Evolutionary conservation across 2,113 vertebrate species (phyloP).

Genomic region (Prunella fulvescens): DNA sequence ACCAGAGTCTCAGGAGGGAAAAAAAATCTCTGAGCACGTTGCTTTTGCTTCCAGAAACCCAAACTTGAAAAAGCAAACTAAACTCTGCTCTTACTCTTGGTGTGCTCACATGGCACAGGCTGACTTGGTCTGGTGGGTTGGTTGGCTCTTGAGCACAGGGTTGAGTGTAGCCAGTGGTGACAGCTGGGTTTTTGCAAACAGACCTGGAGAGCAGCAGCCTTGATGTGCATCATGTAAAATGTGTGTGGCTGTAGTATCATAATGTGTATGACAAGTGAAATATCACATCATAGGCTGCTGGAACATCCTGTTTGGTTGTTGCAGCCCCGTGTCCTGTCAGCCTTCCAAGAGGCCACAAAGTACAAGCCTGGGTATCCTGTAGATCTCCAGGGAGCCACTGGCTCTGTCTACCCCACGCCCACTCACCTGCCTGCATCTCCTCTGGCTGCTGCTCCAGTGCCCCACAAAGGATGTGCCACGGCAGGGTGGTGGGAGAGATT

Average conservation of each 20-base stretch:
- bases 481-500: background rate
- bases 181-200: background rate
- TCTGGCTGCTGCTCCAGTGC: background rate
- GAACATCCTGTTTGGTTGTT: background rate
- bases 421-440: background rate
- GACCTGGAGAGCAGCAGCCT: background rate
- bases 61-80: background rate
- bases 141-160: rapidly evolving
- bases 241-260: background rate
- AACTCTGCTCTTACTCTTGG: background rate
- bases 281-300: background rate
- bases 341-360: background rate
- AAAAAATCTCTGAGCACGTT: background rate
- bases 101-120: rapidly evolving
- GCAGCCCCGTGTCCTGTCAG: background rate
- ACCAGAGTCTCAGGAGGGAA: conserved; percentile 19
- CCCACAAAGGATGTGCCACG: background rate
- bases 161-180: background rate
- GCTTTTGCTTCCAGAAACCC: conserved; percentile 32
- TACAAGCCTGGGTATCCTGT: background rate
- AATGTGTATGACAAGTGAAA: background rate
- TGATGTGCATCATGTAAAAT: background rate
- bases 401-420: background rate
- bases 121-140: background rate
- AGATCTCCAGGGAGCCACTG: background rate